Base-by-base conservation (phyloP, 2,113 vertebrate genomes). In the Percopsis transmontana region DNA sequence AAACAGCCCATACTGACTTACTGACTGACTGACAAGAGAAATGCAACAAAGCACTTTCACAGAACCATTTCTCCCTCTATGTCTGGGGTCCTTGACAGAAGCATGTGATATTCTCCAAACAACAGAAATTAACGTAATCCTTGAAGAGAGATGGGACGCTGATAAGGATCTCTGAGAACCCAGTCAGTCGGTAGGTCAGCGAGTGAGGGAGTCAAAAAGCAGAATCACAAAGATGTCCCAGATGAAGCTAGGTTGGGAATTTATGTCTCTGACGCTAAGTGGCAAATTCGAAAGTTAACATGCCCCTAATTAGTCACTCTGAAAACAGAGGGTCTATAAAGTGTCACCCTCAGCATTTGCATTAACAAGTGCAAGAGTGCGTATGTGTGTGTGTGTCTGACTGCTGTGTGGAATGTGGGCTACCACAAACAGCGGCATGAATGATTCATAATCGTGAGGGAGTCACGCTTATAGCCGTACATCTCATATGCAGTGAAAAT, bases 111-210 rank as follows among this genome's bases (percentile, higher is more conserved):
- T 20, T 56, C 47, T n/a, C 54, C 23, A 59, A 56, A 59, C 2
- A 15, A 61, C 67, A 65, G 51, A 64, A 71, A 76, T 76, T 16
- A 20, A 66, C 16, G 75, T 53, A 64, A 66, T 76, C 54, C 44
- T 60, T 48, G 59, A 38, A 72, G 76, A 85, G 16, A 58, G 81
- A 86, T 86, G 68, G 45, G 56, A 33, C 21, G 63, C 60, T 39
- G 79, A 88, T 81, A 81, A 12, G 20, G 66, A 75, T 53, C 39
- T 68, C 74, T 50, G 67, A 81, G 80, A 80, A 63, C 7, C 47
- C 62, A 58, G 67, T 42, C 74, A 70, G 56, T 24, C 51, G 23
- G 55, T 44, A 24, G 50, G 59, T 66, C 24, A 64, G 76, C 59
- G 66, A 48, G 58, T 58, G 52, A 11, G 66, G 47, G 50, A 58